Conservation (phyloP, 1,140 invertebrate species). For the Scaptomyza pallida region DNA sequence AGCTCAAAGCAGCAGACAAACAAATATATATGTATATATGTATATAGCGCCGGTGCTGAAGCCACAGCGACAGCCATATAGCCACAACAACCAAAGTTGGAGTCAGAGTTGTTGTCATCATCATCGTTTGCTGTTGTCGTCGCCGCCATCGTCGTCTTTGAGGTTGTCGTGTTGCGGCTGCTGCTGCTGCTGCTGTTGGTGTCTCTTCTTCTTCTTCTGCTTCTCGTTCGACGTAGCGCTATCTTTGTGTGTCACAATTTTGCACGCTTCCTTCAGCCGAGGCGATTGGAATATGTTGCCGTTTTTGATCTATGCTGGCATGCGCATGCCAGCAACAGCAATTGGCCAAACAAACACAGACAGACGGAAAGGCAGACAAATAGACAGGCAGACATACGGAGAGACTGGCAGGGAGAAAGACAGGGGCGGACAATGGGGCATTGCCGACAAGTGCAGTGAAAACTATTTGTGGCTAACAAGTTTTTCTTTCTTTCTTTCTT, state of each 20-base stretch:
- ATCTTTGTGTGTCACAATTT: slow-evolving; percentile 80
- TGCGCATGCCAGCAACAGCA: slow-evolving; percentile 68
- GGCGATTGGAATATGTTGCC: slow-evolving; percentile 68
- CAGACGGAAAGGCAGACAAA: slow-evolving; percentile 29
- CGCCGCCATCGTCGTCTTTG: slow-evolving; percentile 10
- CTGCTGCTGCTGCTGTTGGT: not conserved
- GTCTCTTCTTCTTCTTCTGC: not conserved
- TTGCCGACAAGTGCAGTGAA: slow-evolving; percentile 73
- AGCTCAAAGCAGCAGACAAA: slow-evolving; percentile 52
- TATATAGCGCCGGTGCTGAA: slow-evolving; percentile 46
- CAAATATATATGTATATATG: too few relatives aligned
- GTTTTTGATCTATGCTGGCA: slow-evolving; percentile 80
- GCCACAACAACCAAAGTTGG: slow-evolving; percentile 1
- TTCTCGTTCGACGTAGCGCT: slow-evolving; percentile 54
- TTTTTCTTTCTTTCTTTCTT: slow-evolving; percentile 52
- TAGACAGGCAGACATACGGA: slow-evolving; percentile 3
- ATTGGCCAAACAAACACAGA: slow-evolving; percentile 52
- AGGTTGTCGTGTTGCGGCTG: slow-evolving; percentile 14
- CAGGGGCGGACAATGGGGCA: slow-evolving; percentile 54
- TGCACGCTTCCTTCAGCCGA: slow-evolving; percentile 68
- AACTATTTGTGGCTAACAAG: slow-evolving; percentile 67
- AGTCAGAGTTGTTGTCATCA: slow-evolving; percentile 40
- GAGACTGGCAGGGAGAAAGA: slow-evolving; percentile 18
- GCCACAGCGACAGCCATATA: slow-evolving; percentile 12
- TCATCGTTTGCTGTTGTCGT: slow-evolving; percentile 4